Percentiles rank a stretch among this genome's conserved stretches.
These are phyloP conservation scores for Trogon melanurus DNA, from an alignment of 2,113 vertebrate species.

Conservation along the genomic window DNA sequence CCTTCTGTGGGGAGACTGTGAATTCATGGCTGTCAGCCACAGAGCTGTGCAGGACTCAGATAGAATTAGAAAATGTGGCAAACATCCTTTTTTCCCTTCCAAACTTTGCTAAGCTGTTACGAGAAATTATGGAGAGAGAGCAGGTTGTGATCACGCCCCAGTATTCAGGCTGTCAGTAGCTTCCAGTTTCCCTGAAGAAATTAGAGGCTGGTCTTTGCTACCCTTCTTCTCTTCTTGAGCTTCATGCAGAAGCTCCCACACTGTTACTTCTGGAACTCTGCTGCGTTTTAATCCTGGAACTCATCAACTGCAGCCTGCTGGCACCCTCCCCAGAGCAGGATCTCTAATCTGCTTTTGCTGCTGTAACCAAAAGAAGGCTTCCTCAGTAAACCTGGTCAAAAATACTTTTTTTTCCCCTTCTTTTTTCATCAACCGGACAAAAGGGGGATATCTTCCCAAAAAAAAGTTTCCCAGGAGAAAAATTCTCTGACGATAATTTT, in stretches of 20 bases:
- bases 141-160: background rate
- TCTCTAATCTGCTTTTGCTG: constrained; percentile 45
- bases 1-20: background rate
- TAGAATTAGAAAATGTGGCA: background rate
- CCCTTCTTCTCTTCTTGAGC: background rate
- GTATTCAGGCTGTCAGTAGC: background rate
- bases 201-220: background rate
- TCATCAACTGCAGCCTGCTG: constrained; percentile 41
- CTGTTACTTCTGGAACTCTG: constrained; percentile 25
- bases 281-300: constrained; percentile 51
- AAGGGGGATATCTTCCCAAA: background rate
- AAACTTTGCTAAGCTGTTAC: background rate
- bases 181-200: constrained; percentile 18
- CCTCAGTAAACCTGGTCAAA: constrained; percentile 25
- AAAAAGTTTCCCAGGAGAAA: background rate
- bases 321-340: constrained; percentile 19
- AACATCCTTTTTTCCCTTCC: background rate
- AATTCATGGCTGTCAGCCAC: background rate
- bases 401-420: background rate
- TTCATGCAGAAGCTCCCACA: constrained; percentile 4
- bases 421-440: background rate
- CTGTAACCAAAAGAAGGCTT: constrained; percentile 33
- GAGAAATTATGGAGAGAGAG: background rate
- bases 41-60: background rate
- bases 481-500: background rate